phyloP scores from a whole-genome alignment of 2,888 invertebrate species.

The Mayetiola destructor region DNA sequence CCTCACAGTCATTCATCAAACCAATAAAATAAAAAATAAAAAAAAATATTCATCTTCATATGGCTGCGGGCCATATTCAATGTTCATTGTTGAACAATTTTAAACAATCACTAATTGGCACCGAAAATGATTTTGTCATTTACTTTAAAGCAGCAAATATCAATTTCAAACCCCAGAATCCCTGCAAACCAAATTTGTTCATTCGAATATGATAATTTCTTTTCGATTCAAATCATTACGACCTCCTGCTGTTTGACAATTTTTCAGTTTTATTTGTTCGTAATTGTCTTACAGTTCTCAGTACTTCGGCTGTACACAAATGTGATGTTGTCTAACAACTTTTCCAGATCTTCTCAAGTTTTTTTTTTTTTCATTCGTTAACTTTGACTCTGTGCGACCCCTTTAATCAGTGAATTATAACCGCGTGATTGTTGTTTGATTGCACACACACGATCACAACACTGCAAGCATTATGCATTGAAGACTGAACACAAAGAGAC shows the following conservation, averaged over 20 bases:
- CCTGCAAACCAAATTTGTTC: not conserved
- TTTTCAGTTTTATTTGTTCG: not conserved
- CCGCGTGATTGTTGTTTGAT: slow-evolving; percentile 2
- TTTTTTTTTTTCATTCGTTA: not conserved
- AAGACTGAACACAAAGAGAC: no score
- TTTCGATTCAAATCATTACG: not conserved
- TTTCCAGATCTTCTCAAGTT: no score
- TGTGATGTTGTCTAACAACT: no score
- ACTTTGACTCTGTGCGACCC: no score
- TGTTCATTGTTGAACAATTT: no score
- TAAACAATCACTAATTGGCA: slow-evolving; percentile 7
- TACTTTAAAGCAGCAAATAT: not conserved
- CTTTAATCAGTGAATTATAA: not conserved
- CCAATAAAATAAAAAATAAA: not conserved
- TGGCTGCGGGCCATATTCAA: not conserved
- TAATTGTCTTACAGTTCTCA: slow-evolving; percentile 8
- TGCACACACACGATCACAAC: not conserved
- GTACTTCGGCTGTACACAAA: no score
- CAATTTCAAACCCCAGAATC: not conserved
- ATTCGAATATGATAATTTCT: not conserved
- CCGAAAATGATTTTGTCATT: not conserved
- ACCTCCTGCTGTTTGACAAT: slow-evolving; percentile 7
- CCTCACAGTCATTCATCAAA: no score
- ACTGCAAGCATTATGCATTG: no score
- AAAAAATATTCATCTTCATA: not conserved